phyloP scores from a whole-genome alignment of 2,888 invertebrate genomes.

The Papilio protenor region DNA sequence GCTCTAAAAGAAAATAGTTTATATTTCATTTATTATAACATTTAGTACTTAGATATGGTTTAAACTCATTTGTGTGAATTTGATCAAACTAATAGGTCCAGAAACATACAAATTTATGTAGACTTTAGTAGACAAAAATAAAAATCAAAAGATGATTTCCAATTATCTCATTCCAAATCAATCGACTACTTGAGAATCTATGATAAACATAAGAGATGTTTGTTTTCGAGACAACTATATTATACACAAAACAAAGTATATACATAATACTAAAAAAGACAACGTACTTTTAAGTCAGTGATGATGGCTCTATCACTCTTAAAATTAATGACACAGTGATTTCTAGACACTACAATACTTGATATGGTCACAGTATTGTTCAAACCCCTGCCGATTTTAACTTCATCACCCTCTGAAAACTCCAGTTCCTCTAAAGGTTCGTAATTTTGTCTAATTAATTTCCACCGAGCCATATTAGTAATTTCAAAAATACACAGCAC shows the following conservation, averaged over 20 bases:
- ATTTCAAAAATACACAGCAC: neutral
- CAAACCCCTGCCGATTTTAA: slow-evolving; percentile 69
- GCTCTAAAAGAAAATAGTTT: slow-evolving; percentile 74
- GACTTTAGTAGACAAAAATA: too few relatives aligned
- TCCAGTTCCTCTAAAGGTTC: slow-evolving; percentile 63
- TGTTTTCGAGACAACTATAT: neutral
- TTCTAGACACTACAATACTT: slow-evolving; percentile 74
- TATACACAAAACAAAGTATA: neutral
- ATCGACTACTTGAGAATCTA: too few relatives aligned
- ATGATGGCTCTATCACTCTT: slow-evolving; percentile 63
- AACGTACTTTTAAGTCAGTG: slow-evolving; percentile 69
- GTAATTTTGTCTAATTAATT: slow-evolving; percentile 64
- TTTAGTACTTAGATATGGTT: neutral
- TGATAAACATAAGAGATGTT: too few relatives aligned
- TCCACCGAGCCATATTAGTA: slow-evolving; percentile 72
- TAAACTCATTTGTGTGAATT: neutral
- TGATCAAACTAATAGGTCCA: neutral
- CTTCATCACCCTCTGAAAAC: slow-evolving; percentile 66
- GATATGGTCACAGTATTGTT: slow-evolving; percentile 67
- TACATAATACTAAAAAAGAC: neutral
- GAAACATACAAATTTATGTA: too few relatives aligned
- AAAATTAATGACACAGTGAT: slow-evolving; percentile 69
- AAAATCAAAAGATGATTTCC: too few relatives aligned
- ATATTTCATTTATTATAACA: neutral
- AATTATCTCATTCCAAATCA: too few relatives aligned